Conservation (phyloP, 2,113 vertebrate genomes). For the Forbesichthys agassizii region DNA sequence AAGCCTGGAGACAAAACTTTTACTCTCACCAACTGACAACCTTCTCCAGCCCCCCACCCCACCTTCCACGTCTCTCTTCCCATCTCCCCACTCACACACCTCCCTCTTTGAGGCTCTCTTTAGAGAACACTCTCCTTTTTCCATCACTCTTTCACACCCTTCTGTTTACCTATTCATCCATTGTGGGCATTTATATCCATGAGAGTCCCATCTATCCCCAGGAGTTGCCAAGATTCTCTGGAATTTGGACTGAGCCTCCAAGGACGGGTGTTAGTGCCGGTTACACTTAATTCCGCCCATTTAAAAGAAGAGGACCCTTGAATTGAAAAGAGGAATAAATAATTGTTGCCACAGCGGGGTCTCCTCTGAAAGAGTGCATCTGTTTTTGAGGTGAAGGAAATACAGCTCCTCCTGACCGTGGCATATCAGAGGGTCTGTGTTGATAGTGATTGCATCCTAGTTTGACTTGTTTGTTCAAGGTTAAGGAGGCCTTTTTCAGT, state of each 20-base stretch:
- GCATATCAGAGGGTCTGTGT: conserved; percentile 25
- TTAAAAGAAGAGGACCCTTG: conserved; percentile 63
- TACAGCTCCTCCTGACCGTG: conserved; percentile 18
- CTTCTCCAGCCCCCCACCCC: conserved; percentile 16
- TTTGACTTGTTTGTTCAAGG: conserved; percentile 20
- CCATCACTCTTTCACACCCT: conserved; percentile 81
- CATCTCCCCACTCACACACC: conserved; percentile 66
- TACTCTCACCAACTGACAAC: conserved; percentile 40
- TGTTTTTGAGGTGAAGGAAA: conserved; percentile 12
- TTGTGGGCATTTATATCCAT: conserved; percentile 74
- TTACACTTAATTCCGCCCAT: conserved; percentile 60
- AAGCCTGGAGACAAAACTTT: conserved; percentile 66
- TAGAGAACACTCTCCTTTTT: conserved; percentile 77
- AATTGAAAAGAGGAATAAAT: conserved; percentile 70
- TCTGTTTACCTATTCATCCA: conserved; percentile 82
- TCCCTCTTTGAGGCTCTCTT: conserved; percentile 68
- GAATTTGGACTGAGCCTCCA: conserved; percentile 69
- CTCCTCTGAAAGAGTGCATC: conserved; percentile 58
- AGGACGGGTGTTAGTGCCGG: conserved; percentile 50
- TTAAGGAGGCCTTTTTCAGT: conserved; percentile 13
- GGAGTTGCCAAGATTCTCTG: conserved; percentile 77
- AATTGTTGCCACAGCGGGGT: conserved; percentile 57
- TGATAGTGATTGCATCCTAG: conserved; percentile 14
- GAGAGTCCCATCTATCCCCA: conserved; percentile 78
- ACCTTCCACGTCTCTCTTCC: conserved; percentile 43